Evolutionary conservation across 1,140 invertebrate species (phyloP).

Genomic region (Neuroterus valhalla): DNA sequence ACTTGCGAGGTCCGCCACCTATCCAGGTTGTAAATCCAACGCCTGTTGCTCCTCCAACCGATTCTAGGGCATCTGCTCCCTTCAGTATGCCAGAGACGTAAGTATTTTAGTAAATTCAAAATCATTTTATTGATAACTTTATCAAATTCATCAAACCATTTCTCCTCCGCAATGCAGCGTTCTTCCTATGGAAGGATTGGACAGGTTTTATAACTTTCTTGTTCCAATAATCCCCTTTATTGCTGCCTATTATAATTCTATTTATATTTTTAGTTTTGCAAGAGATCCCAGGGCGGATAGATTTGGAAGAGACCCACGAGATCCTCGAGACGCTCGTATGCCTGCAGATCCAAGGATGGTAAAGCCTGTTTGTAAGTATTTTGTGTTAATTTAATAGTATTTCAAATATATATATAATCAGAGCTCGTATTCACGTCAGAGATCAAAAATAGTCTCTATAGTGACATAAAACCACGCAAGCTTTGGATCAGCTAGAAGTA

Average conservation of each 20-base stretch:
- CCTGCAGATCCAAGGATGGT: slow-evolving; percentile 80
- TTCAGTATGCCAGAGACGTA: slow-evolving; percentile 70
- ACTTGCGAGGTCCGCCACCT: slow-evolving; percentile 76
- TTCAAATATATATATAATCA: no score
- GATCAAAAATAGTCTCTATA: no score
- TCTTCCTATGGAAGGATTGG: slow-evolving; percentile 71
- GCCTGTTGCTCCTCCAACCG: slow-evolving; percentile 59
- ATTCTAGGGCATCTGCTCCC: slow-evolving; percentile 52
- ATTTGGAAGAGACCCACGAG: slow-evolving; percentile 78
- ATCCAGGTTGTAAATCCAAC: slow-evolving; percentile 77
- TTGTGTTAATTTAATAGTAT: no score
- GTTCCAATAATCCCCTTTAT: slow-evolving; percentile 39
- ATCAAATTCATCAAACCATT: slow-evolving; percentile 37
- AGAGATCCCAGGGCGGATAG: slow-evolving; percentile 76
- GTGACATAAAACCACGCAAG: no score
- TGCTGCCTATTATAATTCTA: slow-evolving; percentile 5
- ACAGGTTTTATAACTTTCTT: slow-evolving; percentile 64
- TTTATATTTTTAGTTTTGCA: slow-evolving; percentile 44
- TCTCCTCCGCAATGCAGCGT: slow-evolving; percentile 62
- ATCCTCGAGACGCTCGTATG: slow-evolving; percentile 79
- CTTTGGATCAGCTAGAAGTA: no score
- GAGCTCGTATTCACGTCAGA: no score
- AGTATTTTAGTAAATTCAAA: slow-evolving; percentile 50
- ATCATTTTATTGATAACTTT: slow-evolving; percentile 26
- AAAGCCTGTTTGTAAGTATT: slow-evolving; percentile 71